Evolutionary conservation across 2,888 invertebrate species (phyloP).

Genomic region (Acanthosepion lycidas): DNA sequence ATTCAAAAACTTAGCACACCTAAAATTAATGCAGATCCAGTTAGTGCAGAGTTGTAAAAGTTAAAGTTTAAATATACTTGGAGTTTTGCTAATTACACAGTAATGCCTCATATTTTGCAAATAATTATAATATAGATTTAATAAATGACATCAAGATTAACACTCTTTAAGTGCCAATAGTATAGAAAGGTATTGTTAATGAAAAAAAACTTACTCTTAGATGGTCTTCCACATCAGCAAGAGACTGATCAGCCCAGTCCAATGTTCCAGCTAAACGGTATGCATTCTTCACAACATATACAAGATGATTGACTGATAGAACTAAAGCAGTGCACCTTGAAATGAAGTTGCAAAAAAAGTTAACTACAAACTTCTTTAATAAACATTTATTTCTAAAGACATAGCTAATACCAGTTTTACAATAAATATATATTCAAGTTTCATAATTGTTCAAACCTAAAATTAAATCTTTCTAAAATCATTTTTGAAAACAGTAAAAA

Average conservation of each 20-base stretch:
- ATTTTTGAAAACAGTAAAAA: no score
- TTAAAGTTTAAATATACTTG: no score
- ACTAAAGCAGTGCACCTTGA: slow-evolving; percentile 80
- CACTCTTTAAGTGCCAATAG: background rate
- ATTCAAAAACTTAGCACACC: no score
- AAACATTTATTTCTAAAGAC: no score
- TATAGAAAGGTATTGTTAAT: background rate
- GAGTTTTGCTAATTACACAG: no score
- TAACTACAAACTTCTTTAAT: background rate
- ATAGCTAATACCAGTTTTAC: no score
- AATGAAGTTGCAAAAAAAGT: slow-evolving; percentile 34
- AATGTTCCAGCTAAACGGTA: slow-evolving; percentile 71
- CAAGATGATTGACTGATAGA: slow-evolving; percentile 81
- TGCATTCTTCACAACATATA: slow-evolving; percentile 79
- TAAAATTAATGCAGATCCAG: no score
- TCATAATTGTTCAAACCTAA: no score
- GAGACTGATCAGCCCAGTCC: slow-evolving; percentile 80
- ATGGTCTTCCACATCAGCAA: slow-evolving; percentile 82
- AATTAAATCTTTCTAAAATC: no score
- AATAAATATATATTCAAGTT: no score
- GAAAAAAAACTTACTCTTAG: slow-evolving; percentile 76
- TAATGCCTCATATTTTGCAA: background rate
- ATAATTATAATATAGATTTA: background rate
- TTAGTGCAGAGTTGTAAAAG: no score
- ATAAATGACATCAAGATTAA: background rate